These are phyloP conservation scores for Eufriesea mexicana DNA, from an alignment of 1,140 invertebrate genomes.

Conservation along the genomic window DNA sequence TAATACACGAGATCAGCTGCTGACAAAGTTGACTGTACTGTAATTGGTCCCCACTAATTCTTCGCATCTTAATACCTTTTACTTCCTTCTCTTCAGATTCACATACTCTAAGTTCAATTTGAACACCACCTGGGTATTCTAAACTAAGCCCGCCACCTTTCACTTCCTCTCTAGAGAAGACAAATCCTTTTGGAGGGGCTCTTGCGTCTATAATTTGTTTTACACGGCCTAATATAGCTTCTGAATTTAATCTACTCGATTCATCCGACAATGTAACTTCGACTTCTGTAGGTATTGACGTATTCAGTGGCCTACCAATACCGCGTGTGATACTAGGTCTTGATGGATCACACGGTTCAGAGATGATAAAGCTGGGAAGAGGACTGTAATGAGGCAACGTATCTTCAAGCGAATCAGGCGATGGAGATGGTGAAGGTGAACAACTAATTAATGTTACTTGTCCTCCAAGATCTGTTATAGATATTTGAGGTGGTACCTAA, in stretches of 20 bases:
- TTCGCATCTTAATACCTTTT: conserved; percentile 93
- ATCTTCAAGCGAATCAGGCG: conserved; percentile 79
- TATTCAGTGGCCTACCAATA: conserved; percentile 84
- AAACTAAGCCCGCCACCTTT: conserved; percentile 84
- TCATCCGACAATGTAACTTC: conserved; percentile 90
- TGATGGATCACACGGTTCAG: conserved; percentile 87
- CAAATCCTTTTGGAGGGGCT: conserved; percentile 89
- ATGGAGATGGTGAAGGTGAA: conserved; percentile 82
- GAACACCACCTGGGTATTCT: conserved; percentile 92
- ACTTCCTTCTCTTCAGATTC: conserved; percentile 89
- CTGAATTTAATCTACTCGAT: conserved; percentile 89
- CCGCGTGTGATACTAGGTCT: conserved; percentile 91
- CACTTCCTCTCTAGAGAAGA: conserved; percentile 82
- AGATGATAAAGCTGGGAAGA: conserved; percentile 87
- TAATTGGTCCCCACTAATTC: conserved; percentile 95
- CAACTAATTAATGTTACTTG: conserved; percentile 90
- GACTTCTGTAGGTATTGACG: conserved; percentile 82
- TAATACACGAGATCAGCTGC: conserved; percentile 94
- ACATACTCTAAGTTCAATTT: conserved; percentile 93
- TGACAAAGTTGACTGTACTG: conserved; percentile 95
- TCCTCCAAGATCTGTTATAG: conserved; percentile 93
- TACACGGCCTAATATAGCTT: conserved; percentile 91
- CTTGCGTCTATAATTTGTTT: conserved; percentile 91
- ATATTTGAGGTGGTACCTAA: conserved; percentile 90
- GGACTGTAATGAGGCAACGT: conserved; percentile 77